Base-by-base conservation (phyloP, 2,888 invertebrate species). In the Leptopilina drosophilae region DNA sequence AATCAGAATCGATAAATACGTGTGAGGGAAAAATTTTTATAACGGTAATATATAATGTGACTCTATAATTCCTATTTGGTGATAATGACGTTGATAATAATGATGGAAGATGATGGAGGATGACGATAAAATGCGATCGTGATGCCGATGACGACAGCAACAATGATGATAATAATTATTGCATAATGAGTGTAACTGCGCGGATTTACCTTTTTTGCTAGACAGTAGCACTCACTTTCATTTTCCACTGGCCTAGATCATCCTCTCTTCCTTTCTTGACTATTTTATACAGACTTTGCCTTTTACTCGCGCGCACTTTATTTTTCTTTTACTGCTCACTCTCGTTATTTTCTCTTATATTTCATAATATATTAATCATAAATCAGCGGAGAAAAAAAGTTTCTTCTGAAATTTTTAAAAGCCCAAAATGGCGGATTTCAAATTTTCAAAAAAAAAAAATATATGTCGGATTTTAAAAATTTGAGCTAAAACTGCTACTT, bases 181-280 rank as follows among this genome's bases (percentile, higher is more conserved):
- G 89, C 89, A 88, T 89, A 89, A 89, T 88, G 83, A 84, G 80
- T 82, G 77, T 80, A 82, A 9, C 62, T 62, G 82, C 75, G 80
- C 82, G 79, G 80, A 82, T 80, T 82, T 88, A 84, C 81, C 86
- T 85, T 82, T 20, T 33, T 88, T 42, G 83, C 82, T 80, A 84
- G 84, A 87, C 87, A 80, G 87, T 86, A 85, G 87, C 87, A 82
- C 79, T 87, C 87, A 91, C 91, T 91, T 91, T 91, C 91, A 89
- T 89, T 91, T 90, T 89, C 86, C 89, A 89, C 83, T 91, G 90
- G 89, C 90, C 90, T 90, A 89, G 88, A 90, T 90, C 88, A 88
- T 89, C 88, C 86, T 87, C 84, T 87, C 87, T 89, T 88, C 87
- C 86, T 89, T 88, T 89, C 86, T 82, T 84, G 33, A 77, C 84